Conservation (phyloP, 2,113 vertebrate genomes). For the Corythoichthys intestinalis region DNA sequence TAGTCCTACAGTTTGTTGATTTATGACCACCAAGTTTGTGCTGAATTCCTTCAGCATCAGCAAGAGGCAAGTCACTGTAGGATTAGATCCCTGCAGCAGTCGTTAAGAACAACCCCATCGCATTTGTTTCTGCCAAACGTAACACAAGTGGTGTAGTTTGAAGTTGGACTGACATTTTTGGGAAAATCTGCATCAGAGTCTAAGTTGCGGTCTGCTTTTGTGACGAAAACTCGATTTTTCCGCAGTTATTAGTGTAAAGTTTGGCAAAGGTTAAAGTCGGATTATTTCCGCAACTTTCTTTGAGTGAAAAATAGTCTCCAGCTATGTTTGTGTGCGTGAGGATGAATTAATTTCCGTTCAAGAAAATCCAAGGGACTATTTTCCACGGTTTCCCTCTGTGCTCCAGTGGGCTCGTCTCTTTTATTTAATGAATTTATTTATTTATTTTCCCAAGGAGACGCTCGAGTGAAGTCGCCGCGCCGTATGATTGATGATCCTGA, state of each 20-base stretch:
- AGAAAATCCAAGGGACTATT: conserved; percentile 12
- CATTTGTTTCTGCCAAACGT: background rate
- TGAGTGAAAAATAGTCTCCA: background rate
- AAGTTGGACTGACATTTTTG: background rate
- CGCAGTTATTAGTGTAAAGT: no score
- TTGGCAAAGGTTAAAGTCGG: no score
- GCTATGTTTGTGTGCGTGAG: background rate
- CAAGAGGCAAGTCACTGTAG: conserved; percentile 47
- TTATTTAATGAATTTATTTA: background rate
- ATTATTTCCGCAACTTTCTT: background rate
- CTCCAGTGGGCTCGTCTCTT: background rate
- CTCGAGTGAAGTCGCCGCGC: conserved; percentile 28
- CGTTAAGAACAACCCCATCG: background rate
- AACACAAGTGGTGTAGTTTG: background rate
- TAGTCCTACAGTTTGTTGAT: conserved; percentile 34
- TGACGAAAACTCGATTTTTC: no score
- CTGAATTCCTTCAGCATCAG: conserved; percentile 43
- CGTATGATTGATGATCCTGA: conserved; percentile 42
- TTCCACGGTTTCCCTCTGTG: conserved; percentile 20
- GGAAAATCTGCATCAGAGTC: background rate
- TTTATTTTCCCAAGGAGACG: conserved; percentile 40
- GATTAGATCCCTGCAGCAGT: conserved; percentile 60
- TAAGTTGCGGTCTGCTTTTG: no score
- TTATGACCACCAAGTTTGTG: conserved; percentile 40
- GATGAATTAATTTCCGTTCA: conserved; percentile 25